Base-by-base conservation (phyloP, 2,888 invertebrate species). In the Drosophila neotestacea region DNA sequence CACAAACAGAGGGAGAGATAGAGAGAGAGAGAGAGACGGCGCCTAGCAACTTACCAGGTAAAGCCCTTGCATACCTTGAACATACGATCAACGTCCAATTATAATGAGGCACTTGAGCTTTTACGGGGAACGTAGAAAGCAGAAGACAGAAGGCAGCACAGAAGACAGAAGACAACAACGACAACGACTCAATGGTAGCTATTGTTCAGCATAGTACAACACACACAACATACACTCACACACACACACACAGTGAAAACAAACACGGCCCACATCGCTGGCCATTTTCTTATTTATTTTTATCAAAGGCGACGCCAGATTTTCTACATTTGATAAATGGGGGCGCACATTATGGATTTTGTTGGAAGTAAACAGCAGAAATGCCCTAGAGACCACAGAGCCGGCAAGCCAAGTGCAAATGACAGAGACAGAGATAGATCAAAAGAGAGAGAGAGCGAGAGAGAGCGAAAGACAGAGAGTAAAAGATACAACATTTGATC, bases 321-420 rank as follows among this genome's bases (percentile, higher is more conserved):
- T 81, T 77, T 71, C 79, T 55, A 79, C 74, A 71, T 77, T 86
- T 86, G 82, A 84, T 87, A 85, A 87, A 85, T 86, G 85, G 76
- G 84, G 76, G 73, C 59, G 64, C 69, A 70, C 73, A 70, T 73
- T 75, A 78, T 76, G 78, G 75, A 61, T 70, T 83, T 81, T 64
- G 64, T 61, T 66, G 62, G 65, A 61, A 61, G 47, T 34, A 38
- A 55, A 56, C 30, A 44, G 36, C 13, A 16, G 13, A 62, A 62
- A 27, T 22, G 28, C 41, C 28, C 41, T 32, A 32, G 22, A 41
- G 38, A 63, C 10, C 10, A n/a, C 5, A 16, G 16, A 42, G 22
- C 22, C 28, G 11, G 32, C 22, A 13, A 28, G 42, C 55, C 55
- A 55, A 55, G 55, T 44, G 55, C 55, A 36, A 36, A 6, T 22